A percentile compares a stretch with the other conserved stretches of the same genome.
Conservation (phyloP, 2,113 vertebrate genomes). For the Corydoras sp. region DNA sequence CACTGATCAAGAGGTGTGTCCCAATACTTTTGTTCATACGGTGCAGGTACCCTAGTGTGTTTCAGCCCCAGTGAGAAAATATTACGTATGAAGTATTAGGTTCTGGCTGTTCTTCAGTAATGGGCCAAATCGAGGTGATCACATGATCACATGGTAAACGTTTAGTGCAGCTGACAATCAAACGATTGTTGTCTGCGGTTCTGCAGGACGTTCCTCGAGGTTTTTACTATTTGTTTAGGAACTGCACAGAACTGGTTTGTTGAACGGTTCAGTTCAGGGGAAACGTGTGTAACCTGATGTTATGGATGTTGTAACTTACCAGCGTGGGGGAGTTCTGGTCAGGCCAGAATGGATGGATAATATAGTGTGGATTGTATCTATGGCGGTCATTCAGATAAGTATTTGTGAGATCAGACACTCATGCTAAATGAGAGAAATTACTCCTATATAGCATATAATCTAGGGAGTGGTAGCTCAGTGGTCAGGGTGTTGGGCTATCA, state of each 20-base stretch:
- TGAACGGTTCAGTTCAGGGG: neutral
- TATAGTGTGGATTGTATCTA: too few relatives aligned
- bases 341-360: too few relatives aligned
- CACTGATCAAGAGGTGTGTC: too few relatives aligned
- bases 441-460: too few relatives aligned
- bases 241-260: neutral
- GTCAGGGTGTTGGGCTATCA: too few relatives aligned
- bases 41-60: too few relatives aligned
- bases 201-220: too few relatives aligned
- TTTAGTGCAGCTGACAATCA: neutral
- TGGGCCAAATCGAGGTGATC: neutral
- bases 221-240: neutral
- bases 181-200: conserved; percentile 1
- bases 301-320: conserved; percentile 64
- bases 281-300: neutral
- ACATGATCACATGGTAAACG: neutral
- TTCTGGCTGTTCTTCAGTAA: neutral
- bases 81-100: conserved; percentile 6
- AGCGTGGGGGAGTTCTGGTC: conserved; percentile 94
- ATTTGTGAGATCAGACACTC: too few relatives aligned
- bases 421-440: too few relatives aligned
- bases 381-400: too few relatives aligned
- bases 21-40: too few relatives aligned
- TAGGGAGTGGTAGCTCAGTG: too few relatives aligned
- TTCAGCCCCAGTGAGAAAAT: neutral